phyloP scores from a whole-genome alignment of 2,113 vertebrate species.

The Amphiprion ocellaris region DNA sequence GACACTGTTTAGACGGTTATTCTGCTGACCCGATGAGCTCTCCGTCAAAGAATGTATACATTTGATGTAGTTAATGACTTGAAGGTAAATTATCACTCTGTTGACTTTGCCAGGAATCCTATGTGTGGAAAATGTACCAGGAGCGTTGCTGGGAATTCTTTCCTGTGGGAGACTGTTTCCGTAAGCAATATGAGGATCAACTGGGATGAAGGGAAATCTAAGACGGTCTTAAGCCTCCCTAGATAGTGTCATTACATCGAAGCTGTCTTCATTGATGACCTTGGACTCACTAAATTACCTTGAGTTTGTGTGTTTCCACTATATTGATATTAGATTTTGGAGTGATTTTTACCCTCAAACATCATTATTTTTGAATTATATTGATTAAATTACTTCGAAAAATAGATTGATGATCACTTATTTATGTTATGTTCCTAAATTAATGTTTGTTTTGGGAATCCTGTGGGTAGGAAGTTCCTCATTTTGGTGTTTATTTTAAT shows the following conservation, averaged over 20 bases:
- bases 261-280: conserved; percentile 28
- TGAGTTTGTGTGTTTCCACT: conserved; percentile 31
- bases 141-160: conserved; percentile 87
- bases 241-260: conserved; percentile 45
- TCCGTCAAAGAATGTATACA: neutral
- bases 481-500: neutral
- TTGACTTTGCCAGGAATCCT: conserved; percentile 80
- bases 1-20: neutral
- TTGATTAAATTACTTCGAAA: conserved; percentile 17
- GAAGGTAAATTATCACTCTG: conserved; percentile 33
- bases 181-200: conserved; percentile 86
- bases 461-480: neutral
- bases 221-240: conserved; percentile 46
- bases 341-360: neutral
- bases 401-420: neutral
- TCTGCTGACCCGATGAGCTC: conserved; percentile 6
- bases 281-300: conserved; percentile 43
- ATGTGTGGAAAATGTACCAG: conserved; percentile 87
- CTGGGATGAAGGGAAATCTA: conserved; percentile 72
- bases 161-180: conserved; percentile 86
- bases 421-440: conserved; percentile 14
- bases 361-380: conserved; percentile 3
- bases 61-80: conserved; percentile 22
- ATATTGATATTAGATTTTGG: conserved; percentile 28
- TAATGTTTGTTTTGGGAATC: conserved; percentile 19